Evolutionary conservation across 2,113 vertebrate genomes (phyloP), one percentile per base, ranked within the genome.

Genomic region (Argyrosomus japonicus): DNA sequence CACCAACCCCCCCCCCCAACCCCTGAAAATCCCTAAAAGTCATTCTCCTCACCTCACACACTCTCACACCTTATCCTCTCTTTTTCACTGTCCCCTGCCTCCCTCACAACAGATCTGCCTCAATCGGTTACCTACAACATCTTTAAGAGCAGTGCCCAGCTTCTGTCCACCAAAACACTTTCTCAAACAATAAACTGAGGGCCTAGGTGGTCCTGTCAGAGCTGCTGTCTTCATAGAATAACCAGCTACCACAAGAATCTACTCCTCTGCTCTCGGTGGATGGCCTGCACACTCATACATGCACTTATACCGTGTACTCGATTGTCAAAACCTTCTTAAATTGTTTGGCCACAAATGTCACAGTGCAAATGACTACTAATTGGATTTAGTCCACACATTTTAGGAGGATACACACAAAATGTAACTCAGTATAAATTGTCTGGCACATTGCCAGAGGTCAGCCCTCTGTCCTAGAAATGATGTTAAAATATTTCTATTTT

Each of bases 151-250:
- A 40, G 75, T 65, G 68, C 84, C 88, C 90, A 79, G 89, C 86
- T 92, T 88, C 83, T 91, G 91, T 91, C 92, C 95, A 93, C 93
- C 87, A 94, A 91, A 94, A 89, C 92, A 93, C 93, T 88, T 92
- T 91, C 90, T 93, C 91, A 93, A 96, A 96, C 95, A 96, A 97
- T 97, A 98, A 98, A 97, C 96, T 96, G 32, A 93, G 91, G 92
- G 88, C 83, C 90, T 77, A 92, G 96, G 96, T 97, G 96, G 96
- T 97, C 96, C 94, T 94, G 95, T 96, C 95, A 96, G 89, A 88
- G 91, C 83, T 75, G 62, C 75, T 86, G 90, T 93, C 95, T 94
- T 95, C 91, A 89, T 95, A 91, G 93, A 96, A 93, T 93, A 94
- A 93, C 90, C 87, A 90, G 94, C 94, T 92, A 95, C 95, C 92